Base-by-base conservation (phyloP, 2,888 invertebrate genomes). In the Polylopha cassiicola region DNA sequence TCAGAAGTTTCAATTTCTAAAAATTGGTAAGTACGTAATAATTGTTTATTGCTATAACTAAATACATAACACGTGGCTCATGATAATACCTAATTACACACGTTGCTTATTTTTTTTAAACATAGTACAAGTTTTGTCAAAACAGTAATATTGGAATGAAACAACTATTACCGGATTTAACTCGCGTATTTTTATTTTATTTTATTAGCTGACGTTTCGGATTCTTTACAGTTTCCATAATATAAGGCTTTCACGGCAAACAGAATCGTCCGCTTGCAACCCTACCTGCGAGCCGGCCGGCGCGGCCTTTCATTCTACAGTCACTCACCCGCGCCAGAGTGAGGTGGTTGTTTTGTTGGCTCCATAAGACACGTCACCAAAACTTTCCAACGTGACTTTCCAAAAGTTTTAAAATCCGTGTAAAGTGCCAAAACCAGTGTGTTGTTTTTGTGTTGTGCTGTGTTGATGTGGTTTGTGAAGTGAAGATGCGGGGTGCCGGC, bases 401-500 rank as follows among this genome's bases (percentile, higher is more conserved):
- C 53, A 36, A 46, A 71, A 78, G 76, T 77, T 77, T 74, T 70
- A 55, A 65, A 48, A 58, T 57, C 34, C 33, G 27, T 24, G 22
- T 20, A 31, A 37, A 38, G 36, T 33, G 43, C 30, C 14, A 22
- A n/a, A 21, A 4, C 7, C 51, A 45, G 48, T 61, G 53, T 53
- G 61, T 55, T 29, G 15, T 37, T 27, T 30, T 59, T 57, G 57
- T 56, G 57, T 45, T 48, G 26, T 23, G 48, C 29, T 52, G 77
- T 78, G 80, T 84, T 74, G 73, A 81, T 81, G 82, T 79, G 81
- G 68, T 69, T 66, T 65, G 66, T 73, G 73, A 66, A 61, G 67
- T 67, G 69, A 70, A 65, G 61, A 84, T 84, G 84, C 73, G 75
- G 77, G 67, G 73, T 79, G 84, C 80, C 81, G 65, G 68, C 62